Evolutionary conservation across 2,113 vertebrate genomes (phyloP).

Genomic region (Corythornis cristatus): DNA sequence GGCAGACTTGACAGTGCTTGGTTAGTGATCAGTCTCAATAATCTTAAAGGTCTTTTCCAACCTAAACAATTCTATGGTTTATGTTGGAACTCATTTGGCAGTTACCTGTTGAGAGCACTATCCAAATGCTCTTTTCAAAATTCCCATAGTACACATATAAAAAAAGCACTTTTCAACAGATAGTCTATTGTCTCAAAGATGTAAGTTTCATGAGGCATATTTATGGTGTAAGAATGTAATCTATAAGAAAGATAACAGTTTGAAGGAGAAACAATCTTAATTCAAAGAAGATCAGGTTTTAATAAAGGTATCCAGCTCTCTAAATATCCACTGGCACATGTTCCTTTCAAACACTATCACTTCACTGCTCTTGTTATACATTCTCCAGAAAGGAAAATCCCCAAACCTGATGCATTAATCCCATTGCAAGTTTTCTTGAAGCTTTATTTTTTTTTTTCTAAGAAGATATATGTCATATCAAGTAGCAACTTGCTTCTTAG

Average conservation of each 20-base stretch:
- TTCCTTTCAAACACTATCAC: not conserved
- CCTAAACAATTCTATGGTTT: not conserved
- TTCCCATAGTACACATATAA: not conserved
- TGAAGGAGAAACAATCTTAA: not conserved
- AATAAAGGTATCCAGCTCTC: not conserved
- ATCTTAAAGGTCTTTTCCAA: not conserved
- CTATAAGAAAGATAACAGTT: not conserved
- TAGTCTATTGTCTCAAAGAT: not conserved
- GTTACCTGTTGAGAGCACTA: not conserved
- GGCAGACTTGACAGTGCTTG: not conserved
- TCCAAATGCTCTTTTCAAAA: constrained; percentile 51
- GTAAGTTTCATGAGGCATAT: not conserved
- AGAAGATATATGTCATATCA: not conserved
- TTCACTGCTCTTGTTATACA: not conserved
- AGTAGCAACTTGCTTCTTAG: not conserved
- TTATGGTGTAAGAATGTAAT: not conserved
- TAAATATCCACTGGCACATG: not conserved
- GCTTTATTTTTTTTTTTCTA: not conserved
- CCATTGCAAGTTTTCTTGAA: not conserved
- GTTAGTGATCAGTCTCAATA: not conserved
- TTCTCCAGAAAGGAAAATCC: not conserved
- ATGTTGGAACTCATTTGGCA: constrained; percentile 36
- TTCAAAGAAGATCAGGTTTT: not conserved
- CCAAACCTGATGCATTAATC: not conserved
- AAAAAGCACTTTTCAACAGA: constrained; percentile 1